phyloP scores from a whole-genome alignment of 2,113 vertebrate genomes.

The Actenoides hombroni region DNA sequence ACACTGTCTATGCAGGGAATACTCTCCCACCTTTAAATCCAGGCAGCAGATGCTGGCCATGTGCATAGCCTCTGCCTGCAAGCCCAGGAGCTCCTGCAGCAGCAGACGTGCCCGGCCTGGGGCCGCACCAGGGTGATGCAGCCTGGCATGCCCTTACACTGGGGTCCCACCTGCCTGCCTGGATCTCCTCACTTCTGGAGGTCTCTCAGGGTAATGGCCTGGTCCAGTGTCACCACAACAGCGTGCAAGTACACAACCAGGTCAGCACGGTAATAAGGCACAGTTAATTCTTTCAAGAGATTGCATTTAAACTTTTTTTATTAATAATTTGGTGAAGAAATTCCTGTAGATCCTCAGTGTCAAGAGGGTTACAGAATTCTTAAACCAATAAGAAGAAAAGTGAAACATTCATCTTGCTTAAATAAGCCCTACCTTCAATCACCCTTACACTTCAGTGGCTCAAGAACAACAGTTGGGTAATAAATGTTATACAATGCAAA shows the following conservation, averaged over 20 bases:
- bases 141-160: fast-evolving
- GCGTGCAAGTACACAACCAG: background rate
- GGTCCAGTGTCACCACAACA: background rate
- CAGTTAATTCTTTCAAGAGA: background rate
- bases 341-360: background rate
- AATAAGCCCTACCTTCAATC: background rate
- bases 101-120: background rate
- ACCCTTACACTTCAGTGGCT: background rate
- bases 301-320: background rate
- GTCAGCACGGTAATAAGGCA: background rate
- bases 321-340: background rate
- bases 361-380: background rate
- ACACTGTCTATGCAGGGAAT: slow-evolving; percentile 12
- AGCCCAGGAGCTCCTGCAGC: background rate
- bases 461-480: background rate
- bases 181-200: background rate
- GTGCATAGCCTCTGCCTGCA: background rate
- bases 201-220: background rate
- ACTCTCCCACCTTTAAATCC: slow-evolving; percentile 51
- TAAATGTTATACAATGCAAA: background rate
- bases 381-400: background rate
- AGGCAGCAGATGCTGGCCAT: slow-evolving; percentile 28
- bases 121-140: fast-evolving
- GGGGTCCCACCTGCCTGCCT: fast-evolving
- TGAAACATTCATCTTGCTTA: background rate